Percentiles rank a stretch among this genome's conserved stretches.
Evolutionary conservation across 2,888 invertebrate species (phyloP).

Genomic region (Troglohyphantes excavatus): DNA sequence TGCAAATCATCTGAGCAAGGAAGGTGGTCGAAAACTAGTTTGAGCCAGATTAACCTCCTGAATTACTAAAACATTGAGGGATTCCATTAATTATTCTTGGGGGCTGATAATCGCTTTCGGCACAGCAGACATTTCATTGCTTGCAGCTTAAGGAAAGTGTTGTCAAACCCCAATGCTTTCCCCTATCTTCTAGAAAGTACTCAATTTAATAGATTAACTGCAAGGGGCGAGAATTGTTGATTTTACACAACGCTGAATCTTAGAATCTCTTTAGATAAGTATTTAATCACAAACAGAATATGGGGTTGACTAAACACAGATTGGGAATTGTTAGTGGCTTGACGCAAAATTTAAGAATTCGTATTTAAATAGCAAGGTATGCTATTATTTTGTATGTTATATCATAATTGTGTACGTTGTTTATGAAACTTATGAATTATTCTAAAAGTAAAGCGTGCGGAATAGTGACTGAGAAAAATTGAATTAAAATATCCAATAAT

Average conservation of each 20-base stretch:
- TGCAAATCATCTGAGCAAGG: neutral
- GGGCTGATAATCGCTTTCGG: neutral
- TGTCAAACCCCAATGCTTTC: neutral
- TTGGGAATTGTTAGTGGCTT: conserved; percentile 5
- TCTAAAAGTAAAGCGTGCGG: too few relatives aligned
- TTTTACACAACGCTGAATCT: conserved; percentile 4
- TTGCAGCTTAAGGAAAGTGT: conserved; percentile 2
- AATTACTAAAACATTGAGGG: conserved; percentile 13
- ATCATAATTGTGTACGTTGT: too few relatives aligned
- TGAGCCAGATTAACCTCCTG: neutral
- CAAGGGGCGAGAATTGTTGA: conserved; percentile 1
- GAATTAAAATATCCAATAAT: too few relatives aligned
- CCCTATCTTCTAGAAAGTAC: neutral
- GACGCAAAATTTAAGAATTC: too few relatives aligned
- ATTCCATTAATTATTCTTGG: conserved; percentile 32
- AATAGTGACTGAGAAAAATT: too few relatives aligned
- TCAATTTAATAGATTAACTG: conserved; percentile 1
- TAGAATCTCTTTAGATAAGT: conserved; percentile 10
- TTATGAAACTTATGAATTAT: too few relatives aligned
- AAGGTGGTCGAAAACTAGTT: neutral
- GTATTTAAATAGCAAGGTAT: too few relatives aligned
- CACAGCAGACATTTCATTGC: conserved; percentile 13
- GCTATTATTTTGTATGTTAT: too few relatives aligned
- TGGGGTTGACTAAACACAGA: conserved; percentile 19
- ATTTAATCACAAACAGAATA: conserved; percentile 16